Evolutionary conservation across 2,113 vertebrate genomes (phyloP), one percentile per base, ranked within the genome.

Genomic region (Urocitellus parryii): DNA sequence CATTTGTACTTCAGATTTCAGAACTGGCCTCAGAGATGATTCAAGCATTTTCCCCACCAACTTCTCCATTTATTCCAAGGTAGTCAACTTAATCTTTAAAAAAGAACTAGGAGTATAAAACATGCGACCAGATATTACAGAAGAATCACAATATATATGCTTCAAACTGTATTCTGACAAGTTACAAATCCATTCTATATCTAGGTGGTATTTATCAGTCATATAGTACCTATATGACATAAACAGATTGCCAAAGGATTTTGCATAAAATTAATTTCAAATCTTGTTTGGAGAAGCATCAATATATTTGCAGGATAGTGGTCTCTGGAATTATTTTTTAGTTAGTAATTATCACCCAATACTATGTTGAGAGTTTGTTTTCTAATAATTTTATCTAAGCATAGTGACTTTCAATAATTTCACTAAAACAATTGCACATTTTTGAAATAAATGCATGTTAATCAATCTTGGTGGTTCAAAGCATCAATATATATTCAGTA

Each of bases 1-100:
- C 34, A 70, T 95, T 78, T 88, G 77, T 91, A 72, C 68, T 96
- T 82, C 24, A 32, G 32, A 87, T 12, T 89, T 95, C 76, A 91
- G 32, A 87, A 58, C 0, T 45, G 53, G 32, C 65, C 56, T 72
- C 56, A 20, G 13, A 88, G 58, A 68, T 65, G 79, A 73, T 39
- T 51, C 17, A 42, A 53, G 45, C 68, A 22, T 48, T 5, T 56
- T 72, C 45, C n/a, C 42, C 34, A 65, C 0, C 22, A 81, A 4
- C 8, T 4, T 74, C 56, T 1, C n/a, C 72, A 74, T 87, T 29
- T 39, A 79, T 83, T 79, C 61, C 63, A 13, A 90, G 58, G 61
- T n/a, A 92, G 58, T 45, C 16, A 56, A 72, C 20, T 80, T 61
- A 80, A 29, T 70, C 34, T 92, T 45, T 80, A 68, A 34, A 72